Evolutionary conservation across 2,113 vertebrate species (phyloP), one percentile per base, ranked within the genome.

Genomic region (Pogona vitticeps): DNA sequence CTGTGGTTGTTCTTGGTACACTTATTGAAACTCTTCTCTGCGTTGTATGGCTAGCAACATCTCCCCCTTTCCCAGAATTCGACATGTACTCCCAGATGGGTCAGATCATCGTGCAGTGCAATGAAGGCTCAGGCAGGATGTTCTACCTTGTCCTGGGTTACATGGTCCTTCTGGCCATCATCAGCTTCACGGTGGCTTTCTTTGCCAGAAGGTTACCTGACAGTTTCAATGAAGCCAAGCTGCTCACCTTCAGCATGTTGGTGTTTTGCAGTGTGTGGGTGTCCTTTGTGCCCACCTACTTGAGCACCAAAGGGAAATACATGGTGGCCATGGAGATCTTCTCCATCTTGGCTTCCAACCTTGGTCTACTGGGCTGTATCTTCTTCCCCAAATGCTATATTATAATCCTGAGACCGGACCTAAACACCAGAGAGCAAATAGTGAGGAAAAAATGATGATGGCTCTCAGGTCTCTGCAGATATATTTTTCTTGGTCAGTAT

Each of bases 281-380:
- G n/a, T n/a, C n/a, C n/a, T n/a, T n/a, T n/a, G n/a, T n/a, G n/a
- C n/a, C n/a, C n/a, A n/a, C n/a, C n/a, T n/a, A n/a, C n/a, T n/a
- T n/a, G 23, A 67, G 63, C 28, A 31, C 63, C 23, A 67, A 67
- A 80, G 72, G 84, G 63, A 92, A 56, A 67, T 67, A 67, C 63
- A 67, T 67, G 23, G 21, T 31, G 63, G 63, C 21, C 10, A 26
- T 26, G 21, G 63, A 67, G 63, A 28, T 67, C 63, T 67, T 67
- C 23, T 67, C 26, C 63, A 67, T 67, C 21, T 7, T 67, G n/a
- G n/a, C n/a, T n/a, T n/a, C n/a, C n/a, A n/a, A n/a, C n/a, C n/a
- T n/a, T n/a, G n/a, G n/a, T n/a, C 1, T 67, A 67, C 23, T 67
- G 63, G 63, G 23, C 23, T 67, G 63, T 9, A 31, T 67, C 23